Evolutionary conservation across 2,888 invertebrate genomes (phyloP), one percentile per base, ranked within the genome.

Genomic region (Ptychoptera albimana): DNA sequence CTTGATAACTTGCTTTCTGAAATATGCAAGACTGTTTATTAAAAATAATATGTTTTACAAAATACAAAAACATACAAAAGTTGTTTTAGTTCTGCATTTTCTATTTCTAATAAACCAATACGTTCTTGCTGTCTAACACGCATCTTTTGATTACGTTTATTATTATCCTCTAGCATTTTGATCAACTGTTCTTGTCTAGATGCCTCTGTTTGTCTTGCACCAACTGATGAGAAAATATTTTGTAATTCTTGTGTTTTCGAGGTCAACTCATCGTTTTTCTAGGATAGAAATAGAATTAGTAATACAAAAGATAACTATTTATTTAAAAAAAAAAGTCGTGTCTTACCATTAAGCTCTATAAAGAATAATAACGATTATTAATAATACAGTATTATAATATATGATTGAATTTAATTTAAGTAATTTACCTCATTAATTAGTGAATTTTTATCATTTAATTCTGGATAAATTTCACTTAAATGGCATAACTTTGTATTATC

Each of bases 41-140:
- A n/a, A n/a, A 23, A 23, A 5, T 23, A 23, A 23, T 23, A 23
- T 5, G 3, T 23, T 5, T 23, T 23, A 23, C 7, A 23, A 23
- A 5, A 23, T 5, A 23, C 23, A 23, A 23, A 23, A 7, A 55
- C 61, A 55, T 53, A 64, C 64, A 61, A 50, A 5, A 54, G 53
- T 30, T 56, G 54, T 37, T 57, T 60, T 0, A 63, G 45, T 11
- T 54, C 45, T 0, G 52, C 45, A 39, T 57, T 53, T 41, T 60
- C 58, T 4, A 54, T 52, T 37, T 57, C 56, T 44, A 60, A 48
- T 1, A 48, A 36, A 1, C 53, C 53, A 42, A 60, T 61, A 42
- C 55, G 58, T 30, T 60, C 57, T 11, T 57, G 57, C 37, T 61
- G 57, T 12, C 54, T 58, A 0, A 56, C 54, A 8, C 60, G 55